These are phyloP conservation scores for Martes martes DNA, from an alignment of 2,113 vertebrate genomes.

Conservation along the genomic window DNA sequence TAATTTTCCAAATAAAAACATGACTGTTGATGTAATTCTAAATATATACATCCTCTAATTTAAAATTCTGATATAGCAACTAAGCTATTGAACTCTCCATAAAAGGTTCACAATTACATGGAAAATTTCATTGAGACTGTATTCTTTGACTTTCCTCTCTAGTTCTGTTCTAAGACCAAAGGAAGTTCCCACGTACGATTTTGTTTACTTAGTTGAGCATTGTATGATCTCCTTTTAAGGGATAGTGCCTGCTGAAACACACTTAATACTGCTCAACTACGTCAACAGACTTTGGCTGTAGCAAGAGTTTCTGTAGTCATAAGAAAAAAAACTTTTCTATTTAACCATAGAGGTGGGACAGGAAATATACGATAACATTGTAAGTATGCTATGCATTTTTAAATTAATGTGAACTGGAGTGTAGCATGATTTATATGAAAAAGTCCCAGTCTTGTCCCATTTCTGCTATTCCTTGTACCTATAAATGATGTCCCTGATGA, in stretches of 20 bases:
- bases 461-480: not conserved
- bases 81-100: not conserved
- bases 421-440: not conserved
- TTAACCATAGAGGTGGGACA: not conserved
- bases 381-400: not conserved
- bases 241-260: not conserved
- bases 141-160: conserved; percentile 2
- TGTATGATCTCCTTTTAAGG: not conserved
- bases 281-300: not conserved
- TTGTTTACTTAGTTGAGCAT: not conserved
- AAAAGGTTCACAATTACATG: not conserved
- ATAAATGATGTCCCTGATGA: not conserved
- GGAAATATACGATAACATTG: not conserved
- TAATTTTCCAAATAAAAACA: not conserved
- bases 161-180: conserved; percentile 12
- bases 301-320: not conserved
- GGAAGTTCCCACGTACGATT: not conserved
- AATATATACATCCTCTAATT: not conserved
- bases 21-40: not conserved
- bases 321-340: not conserved
- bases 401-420: not conserved
- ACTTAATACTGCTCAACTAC: not conserved
- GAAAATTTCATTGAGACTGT: not conserved
- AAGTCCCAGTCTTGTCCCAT: not conserved
- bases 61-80: not conserved